phyloP scores from a whole-genome alignment of 2,797 vertebrate species.

The Lagorchestes hirsutus region DNA sequence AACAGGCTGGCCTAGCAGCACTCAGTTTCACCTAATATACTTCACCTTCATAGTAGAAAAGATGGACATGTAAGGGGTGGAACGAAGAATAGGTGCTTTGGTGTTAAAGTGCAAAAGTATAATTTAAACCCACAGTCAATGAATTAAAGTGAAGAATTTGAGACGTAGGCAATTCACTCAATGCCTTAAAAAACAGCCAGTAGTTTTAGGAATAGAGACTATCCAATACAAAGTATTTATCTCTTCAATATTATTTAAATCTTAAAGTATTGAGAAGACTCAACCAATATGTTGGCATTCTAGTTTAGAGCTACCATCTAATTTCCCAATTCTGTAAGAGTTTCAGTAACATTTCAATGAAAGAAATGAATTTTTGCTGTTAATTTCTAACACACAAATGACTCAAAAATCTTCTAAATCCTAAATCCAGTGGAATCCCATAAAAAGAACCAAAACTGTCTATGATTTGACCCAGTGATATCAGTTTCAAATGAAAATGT shows the following conservation, averaged over 20 bases:
- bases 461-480: conserved; percentile 67
- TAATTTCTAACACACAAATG: conserved; percentile 47
- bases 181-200: background rate
- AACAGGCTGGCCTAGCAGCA: background rate
- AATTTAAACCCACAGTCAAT: background rate
- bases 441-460: conserved; percentile 68
- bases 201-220: background rate
- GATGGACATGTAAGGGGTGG: background rate
- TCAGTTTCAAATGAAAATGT: conserved; percentile 49
- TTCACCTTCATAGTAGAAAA: background rate
- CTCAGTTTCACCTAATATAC: background rate
- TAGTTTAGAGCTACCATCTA: background rate
- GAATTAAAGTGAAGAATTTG: background rate
- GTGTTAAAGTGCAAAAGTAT: background rate
- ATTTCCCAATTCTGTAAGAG: conserved; percentile 57
- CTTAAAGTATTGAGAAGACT: conserved; percentile 10
- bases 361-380: conserved; percentile 18
- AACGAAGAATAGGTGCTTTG: background rate
- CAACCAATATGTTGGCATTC: background rate
- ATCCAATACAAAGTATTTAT: background rate
- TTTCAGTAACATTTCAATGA: conserved; percentile 7
- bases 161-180: background rate
- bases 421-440: conserved; percentile 64
- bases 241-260: conserved; percentile 10
- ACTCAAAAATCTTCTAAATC: conserved; percentile 56